These are phyloP conservation scores for Tryphoninae sp. DNA, from an alignment of 2,888 invertebrate species.

Conservation along the genomic window DNA sequence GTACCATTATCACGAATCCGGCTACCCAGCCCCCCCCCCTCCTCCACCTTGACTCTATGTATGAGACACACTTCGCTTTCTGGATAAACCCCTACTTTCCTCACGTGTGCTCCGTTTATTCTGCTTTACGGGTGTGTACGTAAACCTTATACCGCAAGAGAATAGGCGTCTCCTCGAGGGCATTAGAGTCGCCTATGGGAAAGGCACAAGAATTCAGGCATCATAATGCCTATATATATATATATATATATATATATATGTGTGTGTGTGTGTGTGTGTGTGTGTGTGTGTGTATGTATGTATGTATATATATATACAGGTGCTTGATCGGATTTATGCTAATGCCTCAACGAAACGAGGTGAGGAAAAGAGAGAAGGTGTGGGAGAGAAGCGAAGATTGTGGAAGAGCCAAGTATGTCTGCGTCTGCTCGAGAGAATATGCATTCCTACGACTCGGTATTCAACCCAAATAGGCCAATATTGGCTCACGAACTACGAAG, in stretches of 20 bases:
- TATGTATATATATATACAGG: slow-evolving; percentile 21
- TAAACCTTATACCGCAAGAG: slow-evolving; percentile 40
- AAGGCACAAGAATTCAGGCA: slow-evolving; percentile 66
- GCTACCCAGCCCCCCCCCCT: slow-evolving; percentile 20
- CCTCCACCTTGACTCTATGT: background rate
- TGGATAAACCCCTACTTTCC: slow-evolving; percentile 32
- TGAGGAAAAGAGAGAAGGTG: background rate
- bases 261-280: too few relatives aligned
- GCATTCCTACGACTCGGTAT: slow-evolving; percentile 65
- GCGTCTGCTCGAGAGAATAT: slow-evolving; percentile 10
- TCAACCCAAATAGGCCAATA: slow-evolving; percentile 57
- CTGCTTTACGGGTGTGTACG: slow-evolving; percentile 37
- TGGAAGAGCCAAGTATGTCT: slow-evolving; percentile 52
- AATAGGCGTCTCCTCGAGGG: slow-evolving; percentile 44
- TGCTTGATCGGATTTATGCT: slow-evolving; percentile 72
- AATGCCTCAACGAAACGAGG: slow-evolving; percentile 63
- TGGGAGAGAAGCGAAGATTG: background rate
- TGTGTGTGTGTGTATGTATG: too few relatives aligned
- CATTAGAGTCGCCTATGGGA: slow-evolving; percentile 39
- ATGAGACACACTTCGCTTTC: slow-evolving; percentile 47
- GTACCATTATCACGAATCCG: slow-evolving; percentile 59
- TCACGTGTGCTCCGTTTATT: slow-evolving; percentile 48
- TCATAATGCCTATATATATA: slow-evolving; percentile 64
- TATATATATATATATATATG: background rate
- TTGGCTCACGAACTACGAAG: slow-evolving; percentile 35